Evolutionary conservation across 2,797 vertebrate species (phyloP).

Genomic region (Cottoperca gobio): DNA sequence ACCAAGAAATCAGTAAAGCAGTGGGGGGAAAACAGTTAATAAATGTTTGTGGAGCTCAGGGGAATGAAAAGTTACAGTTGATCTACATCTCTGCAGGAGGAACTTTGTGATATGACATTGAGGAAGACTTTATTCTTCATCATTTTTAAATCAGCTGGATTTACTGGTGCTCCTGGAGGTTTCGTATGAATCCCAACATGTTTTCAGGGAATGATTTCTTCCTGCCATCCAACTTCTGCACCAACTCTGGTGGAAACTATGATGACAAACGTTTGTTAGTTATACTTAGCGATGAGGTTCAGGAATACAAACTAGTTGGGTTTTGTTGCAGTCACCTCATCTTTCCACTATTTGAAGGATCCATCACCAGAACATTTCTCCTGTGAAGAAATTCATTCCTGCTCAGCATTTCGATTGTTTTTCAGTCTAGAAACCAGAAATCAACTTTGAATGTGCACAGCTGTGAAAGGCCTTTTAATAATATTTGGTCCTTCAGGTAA

Average conservation of each 20-base stretch:
- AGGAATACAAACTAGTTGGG: conserved; percentile 44
- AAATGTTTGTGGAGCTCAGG: background rate
- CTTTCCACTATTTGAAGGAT: conserved; percentile 70
- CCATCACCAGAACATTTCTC: conserved; percentile 25
- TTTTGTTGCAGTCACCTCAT: too few species aligned
- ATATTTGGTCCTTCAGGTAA: too few species aligned
- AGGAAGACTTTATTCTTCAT: background rate
- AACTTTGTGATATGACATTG: background rate
- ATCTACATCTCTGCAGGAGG: too few species aligned
- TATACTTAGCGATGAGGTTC: background rate
- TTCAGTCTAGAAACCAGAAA: too few species aligned
- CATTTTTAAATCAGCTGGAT: conserved; percentile 7
- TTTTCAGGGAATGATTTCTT: conserved; percentile 58
- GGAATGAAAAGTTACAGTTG: background rate
- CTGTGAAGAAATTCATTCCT: conserved; percentile 36
- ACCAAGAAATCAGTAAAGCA: too few species aligned
- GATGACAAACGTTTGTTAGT: too few species aligned
- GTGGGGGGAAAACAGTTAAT: too few species aligned
- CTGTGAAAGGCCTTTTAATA: too few species aligned
- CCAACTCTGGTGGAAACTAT: conserved; percentile 55
- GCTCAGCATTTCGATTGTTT: conserved; percentile 27
- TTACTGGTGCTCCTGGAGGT: conserved; percentile 69
- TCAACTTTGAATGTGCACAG: too few species aligned
- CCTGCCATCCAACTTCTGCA: conserved; percentile 54
- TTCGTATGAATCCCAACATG: conserved; percentile 68